Percentiles rank a stretch among this genome's conserved stretches.
These are phyloP conservation scores for Calonectris borealis DNA, from an alignment of 2,113 vertebrate genomes.

Conservation along the genomic window DNA sequence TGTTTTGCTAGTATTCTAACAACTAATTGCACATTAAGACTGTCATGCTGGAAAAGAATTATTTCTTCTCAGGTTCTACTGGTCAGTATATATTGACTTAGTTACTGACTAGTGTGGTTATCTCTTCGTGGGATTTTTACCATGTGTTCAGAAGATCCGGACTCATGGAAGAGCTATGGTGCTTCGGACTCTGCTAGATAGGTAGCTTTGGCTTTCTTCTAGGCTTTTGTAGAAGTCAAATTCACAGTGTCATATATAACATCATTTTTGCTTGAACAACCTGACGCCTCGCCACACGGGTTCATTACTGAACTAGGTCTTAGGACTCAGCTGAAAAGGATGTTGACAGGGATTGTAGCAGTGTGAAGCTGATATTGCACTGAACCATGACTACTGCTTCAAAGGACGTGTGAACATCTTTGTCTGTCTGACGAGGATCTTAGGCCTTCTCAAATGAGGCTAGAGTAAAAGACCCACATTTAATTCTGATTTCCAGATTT, in stretches of 20 bases:
- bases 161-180: not conserved
- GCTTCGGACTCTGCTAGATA: not conserved
- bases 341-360: not conserved
- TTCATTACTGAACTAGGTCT: not conserved
- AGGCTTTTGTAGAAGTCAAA: not conserved
- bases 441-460: not conserved
- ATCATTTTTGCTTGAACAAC: not conserved
- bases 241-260: not conserved
- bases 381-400: not conserved
- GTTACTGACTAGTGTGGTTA: not conserved
- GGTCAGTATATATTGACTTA: not conserved
- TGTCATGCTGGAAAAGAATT: not conserved
- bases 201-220: not conserved
- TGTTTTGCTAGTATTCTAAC: not conserved
- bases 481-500: not conserved
- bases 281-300: fast-evolving
- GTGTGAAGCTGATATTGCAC: not conserved
- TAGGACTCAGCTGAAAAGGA: not conserved
- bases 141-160: not conserved
- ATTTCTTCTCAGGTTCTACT: not conserved
- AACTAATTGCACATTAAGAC: not conserved
- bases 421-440: not conserved
- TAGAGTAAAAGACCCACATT: not conserved
- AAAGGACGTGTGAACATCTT: not conserved
- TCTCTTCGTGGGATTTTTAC: not conserved